These are phyloP conservation scores for Cephalopterus ornatus DNA, from an alignment of 2,113 vertebrate species.

Conservation along the genomic window DNA sequence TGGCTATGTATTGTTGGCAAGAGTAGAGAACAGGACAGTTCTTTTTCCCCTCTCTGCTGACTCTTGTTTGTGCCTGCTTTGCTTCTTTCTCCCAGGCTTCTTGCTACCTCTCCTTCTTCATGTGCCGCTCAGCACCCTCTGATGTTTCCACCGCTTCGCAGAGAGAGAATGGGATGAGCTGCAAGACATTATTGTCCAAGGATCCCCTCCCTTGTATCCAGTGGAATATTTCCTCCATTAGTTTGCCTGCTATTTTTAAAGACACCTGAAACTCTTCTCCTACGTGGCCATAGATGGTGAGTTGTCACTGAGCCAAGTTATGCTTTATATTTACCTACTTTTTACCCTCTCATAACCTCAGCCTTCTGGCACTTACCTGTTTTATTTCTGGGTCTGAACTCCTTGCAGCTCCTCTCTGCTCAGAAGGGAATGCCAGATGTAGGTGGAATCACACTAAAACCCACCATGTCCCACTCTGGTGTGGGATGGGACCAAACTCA, in stretches of 20 bases:
- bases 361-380: not conserved
- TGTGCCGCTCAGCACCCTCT: not conserved
- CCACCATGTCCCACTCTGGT: not conserved
- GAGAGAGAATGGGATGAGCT: not conserved
- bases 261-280: not conserved
- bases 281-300: not conserved
- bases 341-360: not conserved
- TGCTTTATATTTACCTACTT: not conserved
- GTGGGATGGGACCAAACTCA: not conserved
- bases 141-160: not conserved
- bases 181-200: not conserved
- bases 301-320: not conserved
- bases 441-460: not conserved
- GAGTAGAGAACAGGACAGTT: not conserved
- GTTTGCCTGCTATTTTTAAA: not conserved
- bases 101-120: not conserved
- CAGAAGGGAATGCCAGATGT: not conserved
- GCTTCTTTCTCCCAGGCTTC: not conserved
- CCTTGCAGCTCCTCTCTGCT: not conserved
- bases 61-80: not conserved
- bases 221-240: not conserved
- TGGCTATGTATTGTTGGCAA: fast-evolving
- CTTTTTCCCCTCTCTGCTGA: not conserved
- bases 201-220: not conserved
- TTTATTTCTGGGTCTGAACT: not conserved